A percentile compares a stretch with the other conserved stretches of the same genome.
These are phyloP conservation scores for Hemicrepidius hirtus DNA, from an alignment of 2,888 invertebrate genomes.

Conservation along the genomic window DNA sequence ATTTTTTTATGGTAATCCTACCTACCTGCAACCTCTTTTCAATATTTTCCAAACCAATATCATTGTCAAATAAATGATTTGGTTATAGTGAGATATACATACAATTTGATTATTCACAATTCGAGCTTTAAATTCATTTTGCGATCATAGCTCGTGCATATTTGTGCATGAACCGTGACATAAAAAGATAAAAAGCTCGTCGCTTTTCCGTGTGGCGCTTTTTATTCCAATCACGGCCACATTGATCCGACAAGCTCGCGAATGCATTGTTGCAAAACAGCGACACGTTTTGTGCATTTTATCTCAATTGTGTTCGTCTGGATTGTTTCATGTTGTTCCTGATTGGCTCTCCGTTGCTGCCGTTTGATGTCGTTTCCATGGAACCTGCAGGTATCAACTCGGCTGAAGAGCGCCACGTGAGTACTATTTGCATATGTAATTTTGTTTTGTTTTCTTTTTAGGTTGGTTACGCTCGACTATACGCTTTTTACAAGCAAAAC, in stretches of 20 bases:
- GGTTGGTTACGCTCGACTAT: slow-evolving; percentile 31
- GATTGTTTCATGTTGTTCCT: slow-evolving; percentile 74
- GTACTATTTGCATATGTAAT: slow-evolving; percentile 64
- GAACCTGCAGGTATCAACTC: slow-evolving; percentile 75
- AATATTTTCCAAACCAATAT: too few relatives aligned
- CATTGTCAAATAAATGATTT: slow-evolving; percentile 1
- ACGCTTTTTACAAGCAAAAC: slow-evolving; percentile 21
- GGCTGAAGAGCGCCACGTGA: slow-evolving; percentile 80
- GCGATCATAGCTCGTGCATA: slow-evolving; percentile 38
- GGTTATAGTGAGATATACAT: slow-evolving; percentile 30
- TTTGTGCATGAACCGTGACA: slow-evolving; percentile 39
- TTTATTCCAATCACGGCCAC: slow-evolving; percentile 67
- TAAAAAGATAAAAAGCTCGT: slow-evolving; percentile 38
- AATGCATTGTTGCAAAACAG: slow-evolving; percentile 64
- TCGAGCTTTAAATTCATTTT: slow-evolving; percentile 40
- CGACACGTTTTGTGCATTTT: slow-evolving; percentile 69
- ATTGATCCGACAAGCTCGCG: slow-evolving; percentile 65
- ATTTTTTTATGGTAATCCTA: too few relatives aligned
- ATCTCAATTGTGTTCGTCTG: slow-evolving; percentile 71
- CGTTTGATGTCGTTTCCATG: slow-evolving; percentile 65
- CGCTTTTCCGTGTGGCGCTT: slow-evolving; percentile 64
- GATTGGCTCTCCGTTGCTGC: slow-evolving; percentile 64
- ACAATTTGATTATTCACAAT: slow-evolving; percentile 33
- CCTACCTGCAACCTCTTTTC: too few relatives aligned
- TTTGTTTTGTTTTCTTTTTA: slow-evolving; percentile 35